These are phyloP conservation scores for Andrena bucephala DNA, from an alignment of 2,888 invertebrate species.

Conservation along the genomic window DNA sequence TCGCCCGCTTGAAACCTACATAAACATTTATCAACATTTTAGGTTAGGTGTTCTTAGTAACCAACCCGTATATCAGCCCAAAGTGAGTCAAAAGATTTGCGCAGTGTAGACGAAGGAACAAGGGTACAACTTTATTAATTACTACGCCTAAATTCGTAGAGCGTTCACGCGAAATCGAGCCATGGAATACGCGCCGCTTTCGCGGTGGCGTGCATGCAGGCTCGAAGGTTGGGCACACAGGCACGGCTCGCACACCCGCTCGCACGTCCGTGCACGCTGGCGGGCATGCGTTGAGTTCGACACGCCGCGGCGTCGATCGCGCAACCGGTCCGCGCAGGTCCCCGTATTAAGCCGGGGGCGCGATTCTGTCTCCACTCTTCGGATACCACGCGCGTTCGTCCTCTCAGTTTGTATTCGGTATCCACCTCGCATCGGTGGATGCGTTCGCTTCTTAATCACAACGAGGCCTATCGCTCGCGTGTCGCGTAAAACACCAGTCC, in stretches of 20 bases:
- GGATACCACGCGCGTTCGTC: constrained; percentile 74
- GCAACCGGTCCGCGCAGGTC: constrained; percentile 78
- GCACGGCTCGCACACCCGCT: not conserved
- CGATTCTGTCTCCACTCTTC: constrained; percentile 77
- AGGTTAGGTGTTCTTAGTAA: not conserved
- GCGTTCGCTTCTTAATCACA: constrained; percentile 53
- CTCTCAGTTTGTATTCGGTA: constrained; percentile 78
- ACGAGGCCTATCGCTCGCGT: constrained; percentile 1
- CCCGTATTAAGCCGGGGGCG: constrained; percentile 80
- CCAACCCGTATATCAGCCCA: not conserved
- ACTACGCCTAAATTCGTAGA: not conserved
- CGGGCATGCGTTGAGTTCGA: constrained; percentile 35
- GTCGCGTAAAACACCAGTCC: constrained; percentile 23
- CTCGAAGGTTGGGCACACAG: not conserved
- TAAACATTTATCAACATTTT: not conserved
- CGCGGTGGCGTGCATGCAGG: constrained; percentile 30
- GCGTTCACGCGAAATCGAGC: constrained; percentile 13
- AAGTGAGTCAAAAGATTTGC: not conserved
- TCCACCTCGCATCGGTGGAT: constrained; percentile 70
- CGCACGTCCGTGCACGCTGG: constrained; percentile 6
- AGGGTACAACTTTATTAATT: not conserved
- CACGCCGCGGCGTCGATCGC: constrained; percentile 44
- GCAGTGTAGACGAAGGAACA: not conserved
- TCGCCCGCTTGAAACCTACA: too few relatives aligned
- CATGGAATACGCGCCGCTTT: constrained; percentile 32